Evolutionary conservation across 1,140 invertebrate species (phyloP), one percentile per base, ranked within the genome.

Genomic region (Euschistus heros): DNA sequence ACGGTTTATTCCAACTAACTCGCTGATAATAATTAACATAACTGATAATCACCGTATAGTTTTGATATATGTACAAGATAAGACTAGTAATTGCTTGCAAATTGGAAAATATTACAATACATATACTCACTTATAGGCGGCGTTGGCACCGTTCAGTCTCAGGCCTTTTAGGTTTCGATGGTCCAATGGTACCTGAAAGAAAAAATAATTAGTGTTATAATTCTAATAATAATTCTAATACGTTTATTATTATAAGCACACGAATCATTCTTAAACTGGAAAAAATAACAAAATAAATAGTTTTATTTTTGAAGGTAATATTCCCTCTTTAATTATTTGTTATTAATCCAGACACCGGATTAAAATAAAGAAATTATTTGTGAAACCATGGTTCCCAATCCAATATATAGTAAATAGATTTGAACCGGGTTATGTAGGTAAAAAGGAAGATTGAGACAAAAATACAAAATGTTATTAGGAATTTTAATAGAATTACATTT

Each of bases 171-270:
- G 17, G 47, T 50, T 50, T 18, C 47, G n/a, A 22, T 50, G 47
- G 22, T 50, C 47, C 47, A 50, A 50, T n/a, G 47, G 47, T n/a
- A 50, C 47, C 47, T 50, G 47, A 6, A 50, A 50, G n/a, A 10
- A 50, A 18, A 18, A 44, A 10, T 10, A 7, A 44, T 44, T 44
- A 44, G 17, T 17, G 8, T 10, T 10, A 44, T 44, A 44, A 7
- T 44, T 44, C 7, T 44, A 10, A 44, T 44, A 44, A 7, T 44
- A 44, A 44, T 44, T 10, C 7, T 44, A 44, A 44, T 44, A 44
- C 7, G 7, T 44, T 17, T 10, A 10, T 10, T 44, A 44, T 17
- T 44, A 44, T 44, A 17, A 44, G 17, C 42, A 44, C 17, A 7
- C 7, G 42, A 7, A 10, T 44, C 8, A 44, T 44, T 44, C 8